Base-by-base conservation (phyloP, 2,888 invertebrate genomes). In the Drosophila neutralis region DNA sequence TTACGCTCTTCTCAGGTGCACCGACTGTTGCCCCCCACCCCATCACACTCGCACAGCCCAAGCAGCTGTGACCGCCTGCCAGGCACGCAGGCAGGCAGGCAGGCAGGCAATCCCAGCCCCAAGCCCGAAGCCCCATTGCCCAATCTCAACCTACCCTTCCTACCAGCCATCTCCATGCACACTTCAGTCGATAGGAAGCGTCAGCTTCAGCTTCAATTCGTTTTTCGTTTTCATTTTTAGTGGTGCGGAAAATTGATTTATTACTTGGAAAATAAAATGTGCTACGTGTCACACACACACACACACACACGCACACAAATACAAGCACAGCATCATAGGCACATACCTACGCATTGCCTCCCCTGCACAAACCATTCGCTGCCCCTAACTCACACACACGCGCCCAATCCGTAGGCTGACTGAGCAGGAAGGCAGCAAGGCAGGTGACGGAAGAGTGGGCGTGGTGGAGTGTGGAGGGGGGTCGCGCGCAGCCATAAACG, bases 201-300 rank as follows among this genome's bases (percentile, higher is more conserved):
- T 84, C 83, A 82, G 88, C 78, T 72, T 83, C 77, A 72, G 84
- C 76, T 84, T 84, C 85, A 75, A 78, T 89, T 89, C 88, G 86
- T 82, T 90, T 82, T 86, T 91, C 89, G 90, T 90, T 90, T 90
- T 90, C 87, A 90, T 88, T 88, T 90, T 89, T 88, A 89, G 89
- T 88, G 88, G 88, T 88, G 88, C 87, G 89, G 88, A 90, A 90
- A 88, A 88, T 88, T 88, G 88, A 88, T 88, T 88, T 88, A 88
- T 88, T 90, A 90, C 88, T 90, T 89, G 90, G 89, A 90, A 87
- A 87, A 87, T 87, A 87, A 87, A 87, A 87, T 87, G 90, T 87
- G 87, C 90, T 87, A 87, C 87, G 87, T 87, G 87, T 87, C 90
- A 84, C 90, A 83, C 80, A 76, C 82, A 82, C 76, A 75, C 59